Percentiles rank a stretch among this genome's conserved stretches.
Conservation (phyloP, 2,797 vertebrate genomes). For the Arremon brunneinucha region DNA sequence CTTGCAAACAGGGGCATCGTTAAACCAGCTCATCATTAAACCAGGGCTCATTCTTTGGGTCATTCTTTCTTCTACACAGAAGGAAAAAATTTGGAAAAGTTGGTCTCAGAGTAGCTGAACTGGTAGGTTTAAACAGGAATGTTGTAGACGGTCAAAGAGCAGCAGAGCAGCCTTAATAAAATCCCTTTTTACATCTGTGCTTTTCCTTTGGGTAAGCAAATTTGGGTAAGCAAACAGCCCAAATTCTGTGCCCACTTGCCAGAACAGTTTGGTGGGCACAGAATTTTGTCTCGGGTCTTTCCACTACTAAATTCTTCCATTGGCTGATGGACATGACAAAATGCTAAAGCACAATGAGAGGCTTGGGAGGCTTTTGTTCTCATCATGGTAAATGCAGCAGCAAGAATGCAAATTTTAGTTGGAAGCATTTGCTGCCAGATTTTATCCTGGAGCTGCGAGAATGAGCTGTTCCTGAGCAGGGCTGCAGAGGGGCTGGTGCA, state of each 20-base stretch:
- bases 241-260: not conserved
- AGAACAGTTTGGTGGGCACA: not conserved
- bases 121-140: not conserved
- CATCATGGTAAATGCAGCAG: not conserved
- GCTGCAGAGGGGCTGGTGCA: not conserved
- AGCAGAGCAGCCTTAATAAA: not conserved
- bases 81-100: not conserved
- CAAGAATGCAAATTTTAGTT: not conserved
- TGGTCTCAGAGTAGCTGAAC: not conserved
- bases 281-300: not conserved
- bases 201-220: not conserved
- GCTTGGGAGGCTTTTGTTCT: not conserved
- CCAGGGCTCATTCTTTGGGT: not conserved
- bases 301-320: not conserved
- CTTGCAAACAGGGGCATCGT: not conserved
- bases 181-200: not conserved
- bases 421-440: slow-evolving; percentile 5
- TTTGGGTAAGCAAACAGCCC: not conserved
- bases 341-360: not conserved
- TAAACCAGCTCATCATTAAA: not conserved
- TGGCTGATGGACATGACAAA: not conserved
- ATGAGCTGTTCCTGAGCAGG: not conserved
- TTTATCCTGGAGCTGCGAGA: not conserved
- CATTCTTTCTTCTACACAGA: not conserved
- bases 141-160: not conserved